A percentile compares a stretch with the other conserved stretches of the same genome.
These are phyloP conservation scores for Acropternis orthonyx DNA, from an alignment of 2,797 vertebrate genomes.

Conservation along the genomic window DNA sequence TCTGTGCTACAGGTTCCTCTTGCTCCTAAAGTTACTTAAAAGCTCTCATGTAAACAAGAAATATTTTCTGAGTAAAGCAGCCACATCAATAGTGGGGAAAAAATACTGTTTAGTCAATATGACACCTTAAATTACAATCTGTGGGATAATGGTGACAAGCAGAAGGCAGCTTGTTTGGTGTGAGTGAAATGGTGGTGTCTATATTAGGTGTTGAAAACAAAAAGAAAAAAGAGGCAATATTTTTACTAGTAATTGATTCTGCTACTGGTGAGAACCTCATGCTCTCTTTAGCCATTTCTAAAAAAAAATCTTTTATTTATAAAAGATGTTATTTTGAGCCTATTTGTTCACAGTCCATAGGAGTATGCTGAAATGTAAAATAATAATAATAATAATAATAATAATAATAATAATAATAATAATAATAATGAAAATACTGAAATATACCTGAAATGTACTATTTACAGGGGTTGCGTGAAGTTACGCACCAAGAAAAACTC, in stretches of 20 bases:
- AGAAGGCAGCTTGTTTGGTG: neutral
- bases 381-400: too few species aligned
- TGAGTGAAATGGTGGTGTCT: neutral
- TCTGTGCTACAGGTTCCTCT: neutral
- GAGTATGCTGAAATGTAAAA: neutral
- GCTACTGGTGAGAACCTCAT: neutral
- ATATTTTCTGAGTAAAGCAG: neutral
- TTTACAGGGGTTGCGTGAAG: neutral
- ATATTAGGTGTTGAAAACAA: neutral
- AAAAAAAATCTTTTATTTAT: neutral
- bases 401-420: too few species aligned
- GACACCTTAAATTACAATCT: neutral
- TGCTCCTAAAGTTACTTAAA: neutral
- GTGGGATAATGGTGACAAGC: neutral
- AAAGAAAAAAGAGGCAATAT: accelerated
- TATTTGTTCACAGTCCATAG: neutral
- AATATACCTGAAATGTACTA: neutral
- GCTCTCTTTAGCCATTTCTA: neutral
- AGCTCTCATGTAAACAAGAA: neutral
- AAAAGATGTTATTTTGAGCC: neutral
- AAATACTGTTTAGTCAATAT: neutral
- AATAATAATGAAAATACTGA: too few species aligned
- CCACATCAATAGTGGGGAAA: accelerated
- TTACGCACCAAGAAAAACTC: neutral
- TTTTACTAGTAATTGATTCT: neutral